Evolutionary conservation across 2,888 invertebrate genomes (phyloP), one percentile per base, ranked within the genome.

Genomic region (Melanostoma scalare): DNA sequence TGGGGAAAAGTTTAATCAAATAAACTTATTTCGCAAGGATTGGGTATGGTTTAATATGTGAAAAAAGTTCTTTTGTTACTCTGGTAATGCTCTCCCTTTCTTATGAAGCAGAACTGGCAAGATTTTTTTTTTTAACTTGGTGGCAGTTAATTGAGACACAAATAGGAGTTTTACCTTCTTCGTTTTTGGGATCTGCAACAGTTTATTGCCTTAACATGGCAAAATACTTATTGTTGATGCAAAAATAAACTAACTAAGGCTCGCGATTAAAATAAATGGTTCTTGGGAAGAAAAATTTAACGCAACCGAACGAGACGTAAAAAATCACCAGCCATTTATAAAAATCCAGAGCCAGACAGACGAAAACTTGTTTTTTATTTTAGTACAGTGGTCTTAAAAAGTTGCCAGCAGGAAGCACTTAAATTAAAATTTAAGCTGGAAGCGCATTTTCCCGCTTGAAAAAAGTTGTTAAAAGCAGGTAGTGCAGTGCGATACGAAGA

Each of bases 321-420:
- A 84, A 84, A 71, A 77, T 85, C 79, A 78, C 84, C 85, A 85
- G 74, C 85, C 84, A 80, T 85, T 85, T 79, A 74, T 76, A 72
- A 80, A 84, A 85, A 79, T 74, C 79, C 35, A 60, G 36, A 35
- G 3, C 48, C 30, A 63, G 50, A 63, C 75, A 60, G 71, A 80
- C 65, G 75, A 75, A 85, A 80, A 80, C 74, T 84, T 71, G 79
- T 79, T 75, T 79, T 63, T 67, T 46, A 40, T 78, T 72, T 82
- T 82, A 74, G 82, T 75, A 80, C 72, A 56, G 5, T 9, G 44
- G n/a, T 36, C n/a, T 31, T 67, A 67, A 56, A 20, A 74, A 77
- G 65, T 50, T 81, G 72, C 80, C 81, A 77, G 55, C 9, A 10
- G 0, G 1, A 4, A 33, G 2, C 6, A 53, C 40, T 53, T 20